These are phyloP conservation scores for Diabrotica balteata DNA, from an alignment of 2,888 invertebrate genomes.

Conservation along the genomic window DNA sequence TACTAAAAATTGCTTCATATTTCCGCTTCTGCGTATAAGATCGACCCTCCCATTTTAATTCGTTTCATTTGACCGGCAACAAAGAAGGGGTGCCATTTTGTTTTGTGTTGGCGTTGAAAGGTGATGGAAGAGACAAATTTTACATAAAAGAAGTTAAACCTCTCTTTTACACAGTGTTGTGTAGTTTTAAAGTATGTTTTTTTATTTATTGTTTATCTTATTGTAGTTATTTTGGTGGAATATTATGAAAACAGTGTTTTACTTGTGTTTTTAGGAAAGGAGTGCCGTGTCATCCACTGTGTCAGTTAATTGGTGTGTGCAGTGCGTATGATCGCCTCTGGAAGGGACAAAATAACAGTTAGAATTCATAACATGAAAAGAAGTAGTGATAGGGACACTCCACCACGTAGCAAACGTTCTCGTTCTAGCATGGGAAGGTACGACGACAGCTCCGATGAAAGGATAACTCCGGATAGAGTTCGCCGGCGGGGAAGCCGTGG, in stretches of 20 bases:
- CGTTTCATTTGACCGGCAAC: conserved; percentile 1
- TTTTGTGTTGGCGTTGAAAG: conserved; percentile 31
- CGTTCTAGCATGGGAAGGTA: conserved; percentile 85
- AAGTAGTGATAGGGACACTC: conserved; percentile 79
- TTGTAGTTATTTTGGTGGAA: conserved; percentile 42
- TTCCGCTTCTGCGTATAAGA: not conserved
- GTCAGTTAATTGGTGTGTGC: conserved; percentile 68
- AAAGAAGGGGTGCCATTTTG: conserved; percentile 33
- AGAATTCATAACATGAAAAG: conserved; percentile 92
- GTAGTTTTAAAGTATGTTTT: conserved; percentile 55
- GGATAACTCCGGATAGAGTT: conserved; percentile 82
- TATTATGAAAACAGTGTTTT: conserved; percentile 47
- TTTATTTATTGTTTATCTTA: conserved; percentile 41
- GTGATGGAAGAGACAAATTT: conserved; percentile 18
- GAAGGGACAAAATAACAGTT: conserved; percentile 86
- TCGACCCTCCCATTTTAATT: not conserved
- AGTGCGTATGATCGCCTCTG: conserved; percentile 76
- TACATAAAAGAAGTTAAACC: conserved; percentile 21
- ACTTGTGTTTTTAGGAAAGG: conserved; percentile 60
- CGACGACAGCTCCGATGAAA: conserved; percentile 88
- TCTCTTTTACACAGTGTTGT: conserved; percentile 47
- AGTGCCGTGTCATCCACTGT: conserved; percentile 60
- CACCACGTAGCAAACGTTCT: conserved; percentile 79
- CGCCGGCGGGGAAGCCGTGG: conserved; percentile 78
- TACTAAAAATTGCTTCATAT: not conserved